Evolutionary conservation across 2,113 vertebrate species (phyloP), one percentile per base, ranked within the genome.

Genomic region (Castor canadensis): DNA sequence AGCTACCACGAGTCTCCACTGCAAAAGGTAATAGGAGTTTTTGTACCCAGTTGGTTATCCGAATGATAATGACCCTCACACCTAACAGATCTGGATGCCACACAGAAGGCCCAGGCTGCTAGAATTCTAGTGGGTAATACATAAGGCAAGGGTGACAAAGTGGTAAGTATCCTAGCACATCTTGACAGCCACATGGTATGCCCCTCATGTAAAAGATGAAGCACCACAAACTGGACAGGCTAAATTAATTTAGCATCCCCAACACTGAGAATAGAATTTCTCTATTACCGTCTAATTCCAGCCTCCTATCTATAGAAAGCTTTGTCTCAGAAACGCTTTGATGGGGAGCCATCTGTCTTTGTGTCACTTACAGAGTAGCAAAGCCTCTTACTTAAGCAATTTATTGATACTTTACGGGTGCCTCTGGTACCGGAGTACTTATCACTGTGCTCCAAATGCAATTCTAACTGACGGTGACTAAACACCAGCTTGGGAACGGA

Each of bases 391-490:
- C 96, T 98, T 98, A 98, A 97, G 97, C 97, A 98, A 98, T 98
- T 98, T 98, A 98, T 98, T 98, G 98, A 98, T 98, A 98, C 95
- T 98, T 98, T 98, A 97, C 98, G 96, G 97, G 96, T 98, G 98
- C 98, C 97, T 97, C 98, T 97, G 98, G 98, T 98, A 98, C 97
- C 98, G 88, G 96, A 93, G 97, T 96, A 98, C 98, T 98, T 98
- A 99, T 98, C 98, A 35, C 91, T 97, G 91, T 95, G 98, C 96
- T 98, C 97, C 98, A 98, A 98, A 98, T 98, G 98, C 93, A 98
- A 98, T 98, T 98, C 97, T 96, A 98, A 94, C 94, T 98, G 97
- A 98, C 76, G 92, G 97, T 98, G 98, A 98, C 98, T 98, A 98
- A 98, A 98, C 93, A 95, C 95, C 87, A 95, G 96, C 97, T 97